Conservation (phyloP, 2,888 invertebrate species). For the Empis livida region DNA sequence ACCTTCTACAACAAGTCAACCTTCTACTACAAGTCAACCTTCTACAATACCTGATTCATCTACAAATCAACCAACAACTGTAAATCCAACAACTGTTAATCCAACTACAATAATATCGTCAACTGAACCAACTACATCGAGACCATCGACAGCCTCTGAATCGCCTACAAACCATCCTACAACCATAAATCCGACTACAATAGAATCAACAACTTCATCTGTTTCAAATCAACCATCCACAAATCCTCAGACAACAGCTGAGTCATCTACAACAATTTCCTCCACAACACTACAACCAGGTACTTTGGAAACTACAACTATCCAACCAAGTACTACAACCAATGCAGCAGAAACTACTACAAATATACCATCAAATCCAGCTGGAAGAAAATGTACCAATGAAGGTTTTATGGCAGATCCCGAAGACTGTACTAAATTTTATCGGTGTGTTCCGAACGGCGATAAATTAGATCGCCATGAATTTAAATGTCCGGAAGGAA, state of each 20-base stretch:
- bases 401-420: slow-evolving; percentile 38
- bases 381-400: slow-evolving; percentile 20
- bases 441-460: slow-evolving; percentile 40
- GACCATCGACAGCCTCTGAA: slow-evolving; percentile 7
- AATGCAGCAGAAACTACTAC: slow-evolving; percentile 9
- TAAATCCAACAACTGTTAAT: slow-evolving; percentile 10
- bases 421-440: slow-evolving; percentile 44
- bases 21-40: slow-evolving; percentile 13
- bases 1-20: slow-evolving; percentile 7
- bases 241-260: neutral
- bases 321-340: slow-evolving; percentile 5
- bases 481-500: slow-evolving; percentile 42
- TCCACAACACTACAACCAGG: slow-evolving; percentile 2
- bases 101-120: slow-evolving; percentile 11
- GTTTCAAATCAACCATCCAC: slow-evolving; percentile 5
- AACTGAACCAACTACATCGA: slow-evolving; percentile 13
- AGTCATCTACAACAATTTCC: slow-evolving; percentile 9
- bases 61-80: slow-evolving; percentile 13
- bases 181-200: slow-evolving; percentile 13
- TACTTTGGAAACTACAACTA: slow-evolving; percentile 13
- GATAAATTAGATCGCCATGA: slow-evolving; percentile 36
- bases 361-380: slow-evolving; percentile 15
- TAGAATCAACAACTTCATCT: slow-evolving; percentile 6
- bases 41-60: slow-evolving; percentile 6
- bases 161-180: slow-evolving; percentile 8